These are phyloP conservation scores for Barbus barbus DNA, from an alignment of 2,113 vertebrate species.

Conservation along the genomic window DNA sequence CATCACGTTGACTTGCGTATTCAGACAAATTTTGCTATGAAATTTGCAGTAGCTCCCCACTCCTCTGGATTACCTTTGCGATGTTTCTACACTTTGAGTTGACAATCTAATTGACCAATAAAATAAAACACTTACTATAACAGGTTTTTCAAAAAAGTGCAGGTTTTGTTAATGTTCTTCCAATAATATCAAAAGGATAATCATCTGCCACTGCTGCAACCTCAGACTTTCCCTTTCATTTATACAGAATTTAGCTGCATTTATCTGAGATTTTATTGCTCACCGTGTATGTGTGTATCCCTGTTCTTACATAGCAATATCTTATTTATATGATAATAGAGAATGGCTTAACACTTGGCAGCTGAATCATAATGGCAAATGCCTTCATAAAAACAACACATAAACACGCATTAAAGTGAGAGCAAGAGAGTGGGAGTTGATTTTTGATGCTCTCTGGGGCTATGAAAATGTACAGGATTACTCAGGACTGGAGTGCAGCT, in stretches of 20 bases:
- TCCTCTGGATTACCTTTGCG: neutral
- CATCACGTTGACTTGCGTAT: neutral
- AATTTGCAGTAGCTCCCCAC: neutral
- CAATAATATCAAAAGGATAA: neutral
- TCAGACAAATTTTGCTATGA: neutral
- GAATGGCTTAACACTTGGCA: constrained; percentile 1
- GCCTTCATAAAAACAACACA: neutral
- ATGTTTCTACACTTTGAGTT: neutral
- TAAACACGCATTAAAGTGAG: neutral
- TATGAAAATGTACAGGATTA: constrained; percentile 25
- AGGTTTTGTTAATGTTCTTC: neutral
- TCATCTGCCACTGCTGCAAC: neutral
- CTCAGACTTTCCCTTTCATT: neutral
- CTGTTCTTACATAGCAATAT: constrained; percentile 11
- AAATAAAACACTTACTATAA: neutral
- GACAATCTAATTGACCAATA: neutral
- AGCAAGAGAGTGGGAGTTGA: neutral
- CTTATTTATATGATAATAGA: constrained; percentile 29
- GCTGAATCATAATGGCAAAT: constrained; percentile 29
- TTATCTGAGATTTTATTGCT: neutral
- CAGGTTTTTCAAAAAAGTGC: neutral
- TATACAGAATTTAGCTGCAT: neutral
- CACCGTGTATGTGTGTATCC: neutral
- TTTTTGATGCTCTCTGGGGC: neutral
- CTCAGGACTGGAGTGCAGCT: neutral